Evolutionary conservation across 2,113 vertebrate species (phyloP).

Genomic region (Spilogale gracilis): DNA sequence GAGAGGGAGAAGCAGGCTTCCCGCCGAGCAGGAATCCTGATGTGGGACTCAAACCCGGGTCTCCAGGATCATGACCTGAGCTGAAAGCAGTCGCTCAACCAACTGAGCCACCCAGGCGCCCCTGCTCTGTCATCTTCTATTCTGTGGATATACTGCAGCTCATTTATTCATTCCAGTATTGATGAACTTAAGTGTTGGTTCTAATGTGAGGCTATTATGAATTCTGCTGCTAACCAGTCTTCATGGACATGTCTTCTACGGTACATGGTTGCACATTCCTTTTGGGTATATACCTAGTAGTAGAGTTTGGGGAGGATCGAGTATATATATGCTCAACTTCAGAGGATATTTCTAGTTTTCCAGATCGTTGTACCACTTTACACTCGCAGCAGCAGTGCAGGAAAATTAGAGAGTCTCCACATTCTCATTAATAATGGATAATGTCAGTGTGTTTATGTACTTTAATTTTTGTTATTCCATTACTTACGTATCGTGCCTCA

Average conservation of each 20-base stretch:
- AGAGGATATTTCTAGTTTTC: neutral
- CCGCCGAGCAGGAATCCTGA: too few relatives aligned
- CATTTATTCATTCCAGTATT: neutral
- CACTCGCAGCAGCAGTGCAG: neutral
- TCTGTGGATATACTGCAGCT: neutral
- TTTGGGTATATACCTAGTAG: rapidly evolving
- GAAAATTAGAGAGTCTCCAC: neutral
- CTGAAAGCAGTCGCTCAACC: too few relatives aligned
- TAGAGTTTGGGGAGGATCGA: neutral
- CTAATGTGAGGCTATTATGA: neutral
- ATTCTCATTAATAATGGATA: neutral
- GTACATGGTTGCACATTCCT: neutral
- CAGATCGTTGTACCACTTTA: neutral
- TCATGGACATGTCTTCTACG: neutral
- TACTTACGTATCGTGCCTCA: neutral
- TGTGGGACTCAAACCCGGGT: too few relatives aligned
- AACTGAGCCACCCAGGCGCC: too few relatives aligned
- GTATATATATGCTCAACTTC: neutral
- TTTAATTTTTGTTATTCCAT: neutral
- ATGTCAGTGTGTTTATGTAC: neutral
- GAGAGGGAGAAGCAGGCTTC: too few relatives aligned
- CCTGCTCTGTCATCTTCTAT: neutral
- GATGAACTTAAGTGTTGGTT: neutral
- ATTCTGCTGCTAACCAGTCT: neutral
- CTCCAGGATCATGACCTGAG: too few relatives aligned